Evolutionary conservation across 1,140 invertebrate species (phyloP).

Genomic region (Aricia agestis): DNA sequence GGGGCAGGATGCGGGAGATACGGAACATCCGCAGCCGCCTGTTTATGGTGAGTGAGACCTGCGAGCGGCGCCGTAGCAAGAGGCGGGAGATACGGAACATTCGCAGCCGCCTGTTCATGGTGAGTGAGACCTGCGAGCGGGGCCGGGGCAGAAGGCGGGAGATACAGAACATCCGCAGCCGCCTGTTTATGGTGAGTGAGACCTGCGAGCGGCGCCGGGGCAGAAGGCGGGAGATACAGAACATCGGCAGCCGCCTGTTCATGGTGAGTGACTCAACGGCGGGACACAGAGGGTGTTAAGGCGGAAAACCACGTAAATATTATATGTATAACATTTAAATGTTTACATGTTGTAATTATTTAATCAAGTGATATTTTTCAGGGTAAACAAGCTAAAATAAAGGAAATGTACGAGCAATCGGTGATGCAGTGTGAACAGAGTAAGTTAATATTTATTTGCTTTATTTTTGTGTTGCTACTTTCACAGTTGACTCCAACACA

Average conservation of each 20-base stretch:
- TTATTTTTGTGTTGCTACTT: too few relatives aligned
- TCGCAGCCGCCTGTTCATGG: slow-evolving; percentile 88
- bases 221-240: slow-evolving; percentile 90
- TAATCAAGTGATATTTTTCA: slow-evolving; percentile 46
- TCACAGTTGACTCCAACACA: too few relatives aligned
- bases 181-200: slow-evolving; percentile 85
- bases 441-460: slow-evolving; percentile 29
- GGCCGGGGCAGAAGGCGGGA: slow-evolving; percentile 90
- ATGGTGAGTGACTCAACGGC: too few relatives aligned
- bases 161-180: slow-evolving; percentile 88
- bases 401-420: slow-evolving; percentile 93
- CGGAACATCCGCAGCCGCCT: slow-evolving; percentile 88
- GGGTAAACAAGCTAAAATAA: slow-evolving; percentile 93
- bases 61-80: slow-evolving; percentile 85
- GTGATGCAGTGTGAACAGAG: slow-evolving; percentile 85
- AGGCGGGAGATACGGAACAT: slow-evolving; percentile 93
- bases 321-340: too few relatives aligned
- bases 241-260: slow-evolving; percentile 88
- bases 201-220: slow-evolving; percentile 82
- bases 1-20: slow-evolving; percentile 92
- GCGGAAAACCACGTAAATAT: too few relatives aligned
- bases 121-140: slow-evolving; percentile 78
- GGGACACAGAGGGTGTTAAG: too few relatives aligned
- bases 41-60: slow-evolving; percentile 82
- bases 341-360: not conserved